Conservation (phyloP, 64 coral and sea anemone species). For the Actinia equina region DNA sequence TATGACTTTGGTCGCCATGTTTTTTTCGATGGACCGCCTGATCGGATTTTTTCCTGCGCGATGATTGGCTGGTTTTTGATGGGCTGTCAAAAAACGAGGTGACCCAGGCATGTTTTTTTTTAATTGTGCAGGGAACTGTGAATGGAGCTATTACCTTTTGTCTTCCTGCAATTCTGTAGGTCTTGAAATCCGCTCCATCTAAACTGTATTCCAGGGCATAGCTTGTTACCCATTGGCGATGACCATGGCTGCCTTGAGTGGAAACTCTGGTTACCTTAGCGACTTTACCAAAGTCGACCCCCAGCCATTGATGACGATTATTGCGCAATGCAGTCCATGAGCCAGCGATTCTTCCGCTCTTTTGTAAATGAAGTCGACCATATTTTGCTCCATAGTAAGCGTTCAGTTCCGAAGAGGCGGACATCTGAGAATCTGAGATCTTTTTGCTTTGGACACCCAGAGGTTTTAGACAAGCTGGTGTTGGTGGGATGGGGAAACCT, state of each 20-base stretch:
- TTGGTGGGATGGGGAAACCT: slow-evolving; percentile 20
- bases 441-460: slow-evolving; percentile 19
- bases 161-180: background rate
- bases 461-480: slow-evolving; percentile 10
- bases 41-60: no score
- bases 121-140: no score
- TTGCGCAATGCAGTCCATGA: slow-evolving; percentile 16
- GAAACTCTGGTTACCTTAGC: slow-evolving; percentile 28
- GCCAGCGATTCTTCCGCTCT: background rate
- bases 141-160: background rate
- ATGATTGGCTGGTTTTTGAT: no score
- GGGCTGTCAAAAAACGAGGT: no score
- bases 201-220: slow-evolving; percentile 36
- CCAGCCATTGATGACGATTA: slow-evolving; percentile 35
- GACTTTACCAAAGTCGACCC: slow-evolving; percentile 37
- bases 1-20: no score
- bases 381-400: background rate
- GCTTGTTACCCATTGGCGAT: slow-evolving; percentile 30
- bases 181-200: slow-evolving; percentile 24
- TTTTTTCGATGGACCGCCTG: no score
- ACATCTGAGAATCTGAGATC: slow-evolving; percentile 25
- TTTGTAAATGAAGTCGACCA: slow-evolving; percentile 10
- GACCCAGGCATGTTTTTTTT: no score
- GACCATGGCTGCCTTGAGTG: slow-evolving; percentile 25
- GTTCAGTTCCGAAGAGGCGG: slow-evolving; percentile 8